Conservation (phyloP, 2,113 vertebrate species). For the Mesoclemmys tuberculata region DNA sequence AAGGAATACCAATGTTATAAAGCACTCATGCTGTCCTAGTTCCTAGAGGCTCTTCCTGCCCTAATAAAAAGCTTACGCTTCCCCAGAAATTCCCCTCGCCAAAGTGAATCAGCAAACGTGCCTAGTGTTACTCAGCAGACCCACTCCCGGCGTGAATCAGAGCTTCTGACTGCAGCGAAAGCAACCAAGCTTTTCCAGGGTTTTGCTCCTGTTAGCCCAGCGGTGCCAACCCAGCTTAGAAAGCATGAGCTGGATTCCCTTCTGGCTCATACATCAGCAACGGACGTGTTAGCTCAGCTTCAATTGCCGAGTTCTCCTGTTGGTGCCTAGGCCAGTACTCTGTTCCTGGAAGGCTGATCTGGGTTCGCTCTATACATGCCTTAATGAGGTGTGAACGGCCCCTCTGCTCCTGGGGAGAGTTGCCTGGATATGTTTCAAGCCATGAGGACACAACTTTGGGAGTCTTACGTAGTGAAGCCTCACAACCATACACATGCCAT, state of each 20-base stretch:
- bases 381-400: too few species aligned
- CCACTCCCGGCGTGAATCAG: not conserved
- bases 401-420: too few species aligned
- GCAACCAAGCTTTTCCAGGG: too few species aligned
- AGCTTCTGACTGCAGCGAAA: not conserved
- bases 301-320: not conserved
- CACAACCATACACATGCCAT: too few species aligned
- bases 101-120: not conserved
- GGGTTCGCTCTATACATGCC: too few species aligned
- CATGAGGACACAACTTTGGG: too few species aligned
- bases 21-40: not conserved
- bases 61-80: not conserved
- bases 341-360: too few species aligned
- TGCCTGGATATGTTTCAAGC: too few species aligned
- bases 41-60: not conserved
- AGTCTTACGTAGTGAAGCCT: too few species aligned
- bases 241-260: not conserved
- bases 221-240: not conserved
- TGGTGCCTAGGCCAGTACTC: too few species aligned
- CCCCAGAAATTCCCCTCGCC: not conserved
- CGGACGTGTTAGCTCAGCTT: not conserved
- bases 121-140: not conserved
- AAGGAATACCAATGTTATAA: not conserved
- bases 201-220: not conserved
- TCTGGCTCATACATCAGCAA: not conserved